Base-by-base conservation (phyloP, 2,888 invertebrate species). In the Parnassius mnemosyne region DNA sequence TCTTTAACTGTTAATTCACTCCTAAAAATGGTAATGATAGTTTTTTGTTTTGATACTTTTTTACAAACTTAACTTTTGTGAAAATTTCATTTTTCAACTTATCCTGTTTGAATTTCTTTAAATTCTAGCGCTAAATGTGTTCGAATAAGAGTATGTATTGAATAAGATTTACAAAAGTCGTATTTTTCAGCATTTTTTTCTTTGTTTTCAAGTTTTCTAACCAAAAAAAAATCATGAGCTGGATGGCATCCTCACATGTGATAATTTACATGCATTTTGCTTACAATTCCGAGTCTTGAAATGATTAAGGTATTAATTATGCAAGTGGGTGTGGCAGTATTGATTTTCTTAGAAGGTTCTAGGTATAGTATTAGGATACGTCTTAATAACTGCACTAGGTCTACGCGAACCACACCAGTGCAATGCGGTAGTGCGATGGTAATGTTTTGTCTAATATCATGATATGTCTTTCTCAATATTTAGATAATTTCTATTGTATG, bases 1-100 rank as follows among this genome's bases (percentile, higher is more conserved):
- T 69, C 64, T 60, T 67, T 71, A 71, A 74, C 63, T 52, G 68
- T 69, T 69, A 70, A 74, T 76, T 79, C 76, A 70, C 72, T 73
- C 69, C 71, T 79, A 89, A 92, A 91, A 91, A 92, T 92, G 92
- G 92, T 92, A 91, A 90, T 86, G 89, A 89, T 87, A 88, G 89
- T 92, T 92, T 91, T 92, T 92, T 92, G 92, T 92, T 92, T 92
- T 92, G 92, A 89, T 91, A 92, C 90, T 89, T 92, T 89, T 92
- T 92, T 86, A 86, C 81, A 76, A 87, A 88, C 83, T 87, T 85
- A 79, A 82, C 84, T 80, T 34, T 83, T 77, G 75, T 77, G 77
- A 75, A 77, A 78, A 80, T 78, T 79, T 77, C 75, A 79, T 78
- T 82, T 84, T 86, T 85, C 76, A 62, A 63, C 64, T 65, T 70